Evolutionary conservation across 2,888 invertebrate genomes (phyloP), one percentile per base, ranked within the genome.

Genomic region (Melieria crassipennis): DNA sequence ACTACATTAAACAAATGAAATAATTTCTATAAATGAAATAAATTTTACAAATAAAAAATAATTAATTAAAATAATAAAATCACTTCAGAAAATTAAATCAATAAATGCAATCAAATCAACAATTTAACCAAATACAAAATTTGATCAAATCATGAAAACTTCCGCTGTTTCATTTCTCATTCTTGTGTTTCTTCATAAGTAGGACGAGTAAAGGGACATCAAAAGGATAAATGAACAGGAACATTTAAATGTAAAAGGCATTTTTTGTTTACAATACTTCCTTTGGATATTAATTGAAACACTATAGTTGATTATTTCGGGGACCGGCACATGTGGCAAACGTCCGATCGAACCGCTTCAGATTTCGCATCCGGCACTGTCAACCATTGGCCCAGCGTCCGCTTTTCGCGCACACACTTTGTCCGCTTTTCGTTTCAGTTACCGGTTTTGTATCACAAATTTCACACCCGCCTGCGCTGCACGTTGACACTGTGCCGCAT

Each of bases 221-320:
- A 42, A 60, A 55, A 69, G 57, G 63, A 60, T 50, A 47, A 63
- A 69, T 46, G 64, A 58, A 56, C 57, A 64, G 57, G 50, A 65
- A 56, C 48, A 58, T 48, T 42, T 57, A 64, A 60, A 65, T 46
- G 65, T 55, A 65, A 70, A 70, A 70, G 70, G 70, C 70, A 70
- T 70, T 70, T 65, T 70, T 65, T 69, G 62, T 70, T 57, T 63
- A 63, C 56, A 55, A 55, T 56, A 30, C 5, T 50, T 43, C 16
- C 13, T 56, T 55, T 65, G 7, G 5, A 55, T 65, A 52, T 52
- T 57, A 70, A 62, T 70, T 73, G 73, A 73, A 73, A 73, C 73
- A 13, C 63, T 63, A 63, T 69, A 63, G 55, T 42, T 55, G 55
- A 46, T 60, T 58, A 58, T 58, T 30, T 30, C 30, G 30, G 30